Conservation (phyloP, 2,888 invertebrate genomes). For the Caenorhabditis macrosperma region DNA sequence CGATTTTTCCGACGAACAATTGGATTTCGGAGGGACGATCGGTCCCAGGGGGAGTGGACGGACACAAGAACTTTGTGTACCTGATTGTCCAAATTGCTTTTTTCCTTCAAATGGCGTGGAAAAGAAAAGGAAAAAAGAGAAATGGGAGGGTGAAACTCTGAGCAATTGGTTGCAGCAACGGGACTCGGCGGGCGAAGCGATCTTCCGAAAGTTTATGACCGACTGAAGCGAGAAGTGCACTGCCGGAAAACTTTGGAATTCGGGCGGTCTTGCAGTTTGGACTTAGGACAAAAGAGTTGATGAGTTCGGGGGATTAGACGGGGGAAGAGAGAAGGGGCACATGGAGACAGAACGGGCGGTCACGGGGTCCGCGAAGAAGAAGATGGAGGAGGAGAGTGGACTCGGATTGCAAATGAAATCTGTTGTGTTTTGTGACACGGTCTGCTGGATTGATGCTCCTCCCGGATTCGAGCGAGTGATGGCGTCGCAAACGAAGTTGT, state of each 20-base stretch:
- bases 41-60: slow-evolving; percentile 21
- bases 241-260: slow-evolving; percentile 38
- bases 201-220: slow-evolving; percentile 50
- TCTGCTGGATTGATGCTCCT: slow-evolving; percentile 33
- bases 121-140: not conserved
- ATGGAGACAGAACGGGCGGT: slow-evolving; percentile 6
- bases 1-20: slow-evolving; percentile 38
- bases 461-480: slow-evolving; percentile 29
- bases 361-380: not conserved
- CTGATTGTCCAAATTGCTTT: slow-evolving; percentile 58
- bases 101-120: slow-evolving; percentile 41
- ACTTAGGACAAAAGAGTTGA: slow-evolving; percentile 29
- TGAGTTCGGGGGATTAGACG: slow-evolving; percentile 49
- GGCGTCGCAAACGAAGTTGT: slow-evolving; percentile 10
- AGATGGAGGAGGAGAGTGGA: not conserved
- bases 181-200: slow-evolving; percentile 25
- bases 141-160: slow-evolving; percentile 11
- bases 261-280: slow-evolving; percentile 26
- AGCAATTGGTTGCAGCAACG: slow-evolving; percentile 47
- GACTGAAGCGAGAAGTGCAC: slow-evolving; percentile 34
- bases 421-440: slow-evolving; percentile 19
- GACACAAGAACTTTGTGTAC: slow-evolving; percentile 57
- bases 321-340: slow-evolving; percentile 15
- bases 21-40: slow-evolving; percentile 18
- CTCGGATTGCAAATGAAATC: not conserved